Conservation (phyloP, 2,113 vertebrate species). For the Tachuris rubrigastra region DNA sequence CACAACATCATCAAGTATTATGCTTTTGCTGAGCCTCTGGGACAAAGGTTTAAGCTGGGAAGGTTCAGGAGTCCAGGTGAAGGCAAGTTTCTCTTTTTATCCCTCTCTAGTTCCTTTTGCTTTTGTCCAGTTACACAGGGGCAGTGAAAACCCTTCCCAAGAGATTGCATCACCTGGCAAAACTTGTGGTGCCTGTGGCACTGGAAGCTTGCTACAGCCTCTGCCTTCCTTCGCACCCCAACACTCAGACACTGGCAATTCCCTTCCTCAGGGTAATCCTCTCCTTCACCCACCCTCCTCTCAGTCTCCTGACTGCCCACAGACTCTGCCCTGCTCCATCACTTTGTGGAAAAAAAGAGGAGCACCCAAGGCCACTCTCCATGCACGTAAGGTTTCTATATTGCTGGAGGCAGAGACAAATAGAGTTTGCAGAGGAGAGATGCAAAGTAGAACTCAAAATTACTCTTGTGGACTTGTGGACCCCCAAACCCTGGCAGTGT, state of each 20-base stretch:
- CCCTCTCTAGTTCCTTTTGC: not conserved
- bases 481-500: not conserved
- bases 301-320: fast-evolving
- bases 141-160: not conserved
- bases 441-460: not conserved
- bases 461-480: not conserved
- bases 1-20: not conserved
- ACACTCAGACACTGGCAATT: not conserved
- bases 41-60: conserved; percentile 12
- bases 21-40: not conserved
- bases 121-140: not conserved
- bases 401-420: not conserved
- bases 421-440: not conserved
- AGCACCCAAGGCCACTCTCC: not conserved
- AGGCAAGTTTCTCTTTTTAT: not conserved
- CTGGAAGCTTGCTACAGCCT: not conserved
- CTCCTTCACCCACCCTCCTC: not conserved
- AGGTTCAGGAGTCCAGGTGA: not conserved
- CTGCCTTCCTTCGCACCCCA: not conserved
- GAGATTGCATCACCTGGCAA: not conserved
- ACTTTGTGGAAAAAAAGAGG: not conserved
- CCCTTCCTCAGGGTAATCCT: not conserved
- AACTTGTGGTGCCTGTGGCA: not conserved
- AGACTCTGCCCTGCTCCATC: not conserved
- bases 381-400: not conserved